Percentiles rank a stretch among this genome's conserved stretches.
These are phyloP conservation scores for Montipora capricornis DNA, from an alignment of 64 coral and sea anemone species.

Conservation along the genomic window DNA sequence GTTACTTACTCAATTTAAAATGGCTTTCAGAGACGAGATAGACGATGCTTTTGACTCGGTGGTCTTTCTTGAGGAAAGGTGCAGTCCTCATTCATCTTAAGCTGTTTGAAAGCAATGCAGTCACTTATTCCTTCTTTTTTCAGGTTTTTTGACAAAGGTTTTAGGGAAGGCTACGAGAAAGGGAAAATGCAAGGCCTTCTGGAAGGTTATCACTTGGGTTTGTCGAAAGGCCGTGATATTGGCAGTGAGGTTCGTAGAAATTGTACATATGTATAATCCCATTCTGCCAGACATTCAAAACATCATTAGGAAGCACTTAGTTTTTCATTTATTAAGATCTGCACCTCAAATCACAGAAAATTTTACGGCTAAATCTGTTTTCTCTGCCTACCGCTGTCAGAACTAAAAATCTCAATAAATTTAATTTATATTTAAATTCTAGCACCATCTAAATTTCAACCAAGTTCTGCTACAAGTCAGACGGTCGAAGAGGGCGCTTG, in stretches of 20 bases:
- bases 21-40: slow-evolving; percentile 49
- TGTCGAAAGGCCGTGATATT: slow-evolving; percentile 55
- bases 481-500: too few relatives aligned
- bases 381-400: too few relatives aligned
- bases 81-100: neutral
- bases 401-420: too few relatives aligned
- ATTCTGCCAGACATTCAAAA: too few relatives aligned
- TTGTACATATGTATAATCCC: neutral
- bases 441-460: too few relatives aligned
- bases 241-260: slow-evolving; percentile 32
- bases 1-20: neutral
- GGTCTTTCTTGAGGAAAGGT: slow-evolving; percentile 50
- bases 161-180: slow-evolving; percentile 20
- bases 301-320: too few relatives aligned
- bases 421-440: too few relatives aligned
- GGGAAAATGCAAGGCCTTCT: slow-evolving; percentile 24
- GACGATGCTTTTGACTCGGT: slow-evolving; percentile 39
- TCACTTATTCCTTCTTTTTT: neutral
- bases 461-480: too few relatives aligned
- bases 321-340: too few relatives aligned
- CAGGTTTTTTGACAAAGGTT: slow-evolving; percentile 43
- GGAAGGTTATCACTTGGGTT: slow-evolving; percentile 39
- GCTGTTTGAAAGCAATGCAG: neutral
- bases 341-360: too few relatives aligned
- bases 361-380: too few relatives aligned